These are phyloP conservation scores for Oryzias curvinotus DNA, from an alignment of 2,113 vertebrate species.

Conservation along the genomic window DNA sequence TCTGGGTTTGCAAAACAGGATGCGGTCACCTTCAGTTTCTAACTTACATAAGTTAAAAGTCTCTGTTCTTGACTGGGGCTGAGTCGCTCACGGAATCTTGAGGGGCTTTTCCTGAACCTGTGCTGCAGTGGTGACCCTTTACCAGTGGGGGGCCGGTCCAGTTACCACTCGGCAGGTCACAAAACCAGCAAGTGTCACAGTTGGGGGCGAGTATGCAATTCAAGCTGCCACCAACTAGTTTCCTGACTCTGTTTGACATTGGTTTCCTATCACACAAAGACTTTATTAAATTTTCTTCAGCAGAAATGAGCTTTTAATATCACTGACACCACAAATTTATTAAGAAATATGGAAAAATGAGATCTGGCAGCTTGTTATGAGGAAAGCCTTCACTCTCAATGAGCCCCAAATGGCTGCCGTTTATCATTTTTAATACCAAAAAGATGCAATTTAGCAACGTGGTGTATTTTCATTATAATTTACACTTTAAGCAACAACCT, in stretches of 20 bases:
- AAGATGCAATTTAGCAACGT: slow-evolving; percentile 61
- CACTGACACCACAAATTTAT: slow-evolving; percentile 63
- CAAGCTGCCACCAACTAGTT: slow-evolving; percentile 65
- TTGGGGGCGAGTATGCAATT: slow-evolving; percentile 42
- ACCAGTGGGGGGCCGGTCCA: slow-evolving; percentile 73
- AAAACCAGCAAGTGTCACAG: slow-evolving; percentile 36
- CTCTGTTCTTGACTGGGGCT: slow-evolving; percentile 44
- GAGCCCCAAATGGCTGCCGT: slow-evolving; percentile 60
- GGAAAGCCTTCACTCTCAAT: slow-evolving; percentile 52
- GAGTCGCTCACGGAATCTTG: slow-evolving; percentile 69
- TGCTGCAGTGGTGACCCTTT: slow-evolving; percentile 71
- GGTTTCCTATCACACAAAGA: slow-evolving; percentile 54
- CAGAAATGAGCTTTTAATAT: slow-evolving; percentile 71
- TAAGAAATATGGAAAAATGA: slow-evolving; percentile 69
- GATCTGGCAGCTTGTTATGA: slow-evolving; percentile 48
- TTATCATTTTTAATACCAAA: slow-evolving; percentile 70
- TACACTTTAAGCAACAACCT: slow-evolving; percentile 58
- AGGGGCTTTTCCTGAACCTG: slow-evolving; percentile 56
- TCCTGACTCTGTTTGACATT: slow-evolving; percentile 67
- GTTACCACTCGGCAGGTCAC: slow-evolving; percentile 58
- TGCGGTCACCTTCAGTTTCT: slow-evolving; percentile 60
- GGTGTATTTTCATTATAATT: slow-evolving; percentile 68
- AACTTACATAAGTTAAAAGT: slow-evolving; percentile 66
- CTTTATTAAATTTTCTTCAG: slow-evolving; percentile 63
- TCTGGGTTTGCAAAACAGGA: slow-evolving; percentile 40